Base-by-base conservation (phyloP, 2,113 vertebrate genomes). In the Rhombomys opimus region DNA sequence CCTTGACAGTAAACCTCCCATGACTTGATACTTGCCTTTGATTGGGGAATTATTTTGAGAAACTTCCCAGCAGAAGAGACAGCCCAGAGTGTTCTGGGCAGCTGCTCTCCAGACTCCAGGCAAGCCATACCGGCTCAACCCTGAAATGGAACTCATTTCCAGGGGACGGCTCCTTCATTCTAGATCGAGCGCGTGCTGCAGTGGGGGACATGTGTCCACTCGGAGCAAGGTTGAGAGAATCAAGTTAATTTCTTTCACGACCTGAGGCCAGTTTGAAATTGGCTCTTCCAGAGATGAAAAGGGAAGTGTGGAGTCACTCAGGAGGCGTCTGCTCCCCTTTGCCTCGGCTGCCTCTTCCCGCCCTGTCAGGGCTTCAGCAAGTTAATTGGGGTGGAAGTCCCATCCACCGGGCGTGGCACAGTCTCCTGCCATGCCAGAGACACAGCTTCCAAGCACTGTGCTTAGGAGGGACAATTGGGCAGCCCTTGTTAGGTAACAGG, bases 181-280 rank as follows among this genome's bases (percentile, higher is more conserved):
- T 67, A 78, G 73, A 75, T 41, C 23, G n/a, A n/a, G 67, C 92
- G 89, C 94, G 92, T 85, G 96, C 82, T 61, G 18, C 57, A 12
- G 41, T 1, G 0, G 86, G 90, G 78, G 70, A 94, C 92, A 17
- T 61, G 91, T 91, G 97, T 96, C 96, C 94, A 97, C 89, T 94
- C 91, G 0, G 27, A 95, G 94, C 90, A 91, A 96, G 94, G 82
- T 32, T 89, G 92, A 96, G 96, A 92, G 95, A 97, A 97, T 91
- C 97, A 97, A 96, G 96, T 98, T 97, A 96, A 97, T 97, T 97
- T 97, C 86, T 90, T 95, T 89, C 76, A 89, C 85, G 94, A 97
- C 97, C 82, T 0, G 30, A 97, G 97, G 97, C 96, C 38, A 96
- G 82, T 87, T 96, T 96, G 82, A 95, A 97, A 97, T 97, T 95